Evolutionary conservation across 2,888 invertebrate genomes (phyloP), one percentile per base, ranked within the genome.

Genomic region (Campoplex capitator): DNA sequence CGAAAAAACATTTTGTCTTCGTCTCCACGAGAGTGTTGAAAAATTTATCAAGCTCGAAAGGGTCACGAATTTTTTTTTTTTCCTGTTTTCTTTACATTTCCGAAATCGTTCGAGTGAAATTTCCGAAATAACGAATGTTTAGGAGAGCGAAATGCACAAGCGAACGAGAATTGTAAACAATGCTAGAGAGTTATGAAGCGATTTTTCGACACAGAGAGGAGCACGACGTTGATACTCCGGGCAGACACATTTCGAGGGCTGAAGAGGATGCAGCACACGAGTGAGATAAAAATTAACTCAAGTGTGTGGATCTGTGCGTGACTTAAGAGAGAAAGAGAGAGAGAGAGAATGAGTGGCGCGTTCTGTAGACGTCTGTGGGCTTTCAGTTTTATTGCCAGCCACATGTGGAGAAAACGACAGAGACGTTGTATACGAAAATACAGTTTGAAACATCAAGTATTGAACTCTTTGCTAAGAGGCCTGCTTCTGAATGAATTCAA

Each of bases 201-300:
- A 38, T 68, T 73, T 45, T 51, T 45, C 23, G 48, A 84, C 78
- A 38, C 74, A 23, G 23, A 23, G 23, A 75, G 82, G 75, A 87
- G 82, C 77, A 38, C 32, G 80, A 87, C 54, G 75, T 70, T 75
- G 74, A 67, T 62, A 74, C 87, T 81, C 75, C 48, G 42, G 18
- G 35, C 6, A 58, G 58, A 42, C 28, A 80, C 79, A 77, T 83
- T 80, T 80, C 54, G 68, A 79, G 80, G 62, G 51, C 42, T 58
- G 18, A 70, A 81, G 84, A 77, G 84, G 68, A 74, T 62, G 51
- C 68, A 68, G 51, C 68, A 68, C 68, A 42, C 51, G 65, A 54
- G 73, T 32, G 74, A 42, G 82, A 78, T 78, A 84, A 87, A 83
- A 87, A 81, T 84, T 65, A n/a, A 80, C 51, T 68, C 13, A 35